Base-by-base conservation (phyloP, 2,113 vertebrate species). In the Donacobius atricapilla region DNA sequence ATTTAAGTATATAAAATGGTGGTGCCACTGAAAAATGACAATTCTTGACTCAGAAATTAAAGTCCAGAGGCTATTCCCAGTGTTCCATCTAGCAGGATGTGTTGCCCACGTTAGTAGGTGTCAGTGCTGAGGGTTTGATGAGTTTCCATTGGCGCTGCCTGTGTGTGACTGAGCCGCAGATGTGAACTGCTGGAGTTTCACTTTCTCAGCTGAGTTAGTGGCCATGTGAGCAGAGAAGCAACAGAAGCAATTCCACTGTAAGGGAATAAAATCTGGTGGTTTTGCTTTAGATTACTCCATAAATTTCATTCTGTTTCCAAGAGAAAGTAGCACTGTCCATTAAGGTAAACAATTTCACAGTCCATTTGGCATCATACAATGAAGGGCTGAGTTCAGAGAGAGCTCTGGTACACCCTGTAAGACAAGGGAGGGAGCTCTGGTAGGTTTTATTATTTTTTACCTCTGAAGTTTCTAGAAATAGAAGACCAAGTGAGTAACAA, bases 321-420 rank as follows among this genome's bases (percentile, higher is more conserved):
- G 54, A 92, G 87, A 92, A 94, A 87, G 56, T 47, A 89, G 79
- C 50, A 19, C 45, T 83, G 54, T 88, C 87, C 60, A 45, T 91
- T 94, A 94, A 78, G 58, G 89, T 93, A 96, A 96, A 95, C 88
- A 95, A 94, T 95, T 97, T 96, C 96, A 95, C 94, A 91, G 83
- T 87, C 86, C 85, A 90, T 96, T 97, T 95, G 85, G 61, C 72
- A 68, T 94, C 1, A 0, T 48, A 42, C 69, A 91, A 24, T 81
- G 94, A 91, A 96, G 69, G 50, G 23, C 47, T 90, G 72, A 88
- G 47, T 80, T 95, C 44, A 63, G 93, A 86, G 50, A 93, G 44
- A 73, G 40, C 58, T 91, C 71, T 87, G 87, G 54, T 91, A 25
- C 24, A 42, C 64, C 63, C 35, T 81, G 20, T 57, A 83, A 86